phyloP scores from a whole-genome alignment of 2,113 vertebrate species.

The Serinus canaria region DNA sequence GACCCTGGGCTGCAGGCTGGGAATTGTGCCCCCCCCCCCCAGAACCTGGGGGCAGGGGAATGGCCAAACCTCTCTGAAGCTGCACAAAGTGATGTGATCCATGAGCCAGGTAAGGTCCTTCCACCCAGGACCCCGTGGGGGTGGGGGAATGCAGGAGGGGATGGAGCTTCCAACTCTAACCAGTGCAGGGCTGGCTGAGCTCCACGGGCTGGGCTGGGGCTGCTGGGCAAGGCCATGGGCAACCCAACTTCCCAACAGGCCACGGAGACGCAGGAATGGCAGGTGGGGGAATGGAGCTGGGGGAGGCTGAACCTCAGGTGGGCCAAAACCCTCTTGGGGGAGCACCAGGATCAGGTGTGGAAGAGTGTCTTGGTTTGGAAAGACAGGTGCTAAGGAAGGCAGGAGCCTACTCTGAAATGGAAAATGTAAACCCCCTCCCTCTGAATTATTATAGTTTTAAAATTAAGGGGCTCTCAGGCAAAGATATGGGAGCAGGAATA shows the following conservation, averaged over 20 bases:
- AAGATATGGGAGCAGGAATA: too few species aligned
- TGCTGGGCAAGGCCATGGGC: background rate
- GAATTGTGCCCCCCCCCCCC: accelerated
- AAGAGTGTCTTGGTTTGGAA: too few species aligned
- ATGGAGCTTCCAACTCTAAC: background rate
- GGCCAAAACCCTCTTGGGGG: background rate
- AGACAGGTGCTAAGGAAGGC: too few species aligned
- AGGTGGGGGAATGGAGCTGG: background rate
- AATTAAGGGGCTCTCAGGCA: too few species aligned
- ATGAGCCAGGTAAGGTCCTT: background rate
- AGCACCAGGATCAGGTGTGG: background rate
- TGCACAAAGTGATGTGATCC: background rate
- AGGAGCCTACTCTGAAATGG: too few species aligned
- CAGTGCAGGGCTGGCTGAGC: background rate
- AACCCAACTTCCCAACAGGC: accelerated
- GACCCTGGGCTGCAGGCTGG: background rate
- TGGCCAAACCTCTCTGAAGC: background rate
- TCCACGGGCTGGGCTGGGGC: background rate
- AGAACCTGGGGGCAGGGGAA: accelerated
- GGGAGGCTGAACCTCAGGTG: accelerated
- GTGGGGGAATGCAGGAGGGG: background rate
- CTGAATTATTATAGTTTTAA: too few species aligned
- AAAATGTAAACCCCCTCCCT: too few species aligned
- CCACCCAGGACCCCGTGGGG: accelerated
- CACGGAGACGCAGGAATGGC: accelerated